Conservation (phyloP, 2,797 vertebrate genomes). For the Enteromius mattozi region DNA sequence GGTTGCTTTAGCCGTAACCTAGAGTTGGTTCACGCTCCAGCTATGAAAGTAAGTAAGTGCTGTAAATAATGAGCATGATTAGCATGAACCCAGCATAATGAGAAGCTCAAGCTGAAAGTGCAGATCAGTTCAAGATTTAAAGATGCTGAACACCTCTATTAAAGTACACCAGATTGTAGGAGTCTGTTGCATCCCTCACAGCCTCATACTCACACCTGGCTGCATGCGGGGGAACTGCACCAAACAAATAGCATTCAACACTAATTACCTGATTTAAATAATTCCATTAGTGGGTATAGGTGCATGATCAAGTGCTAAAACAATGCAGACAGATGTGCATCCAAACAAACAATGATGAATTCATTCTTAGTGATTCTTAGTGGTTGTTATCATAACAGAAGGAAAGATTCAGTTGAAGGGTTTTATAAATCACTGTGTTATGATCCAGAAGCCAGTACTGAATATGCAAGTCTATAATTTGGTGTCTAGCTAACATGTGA, state of each 20-base stretch:
- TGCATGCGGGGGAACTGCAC: not conserved
- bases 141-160: not conserved
- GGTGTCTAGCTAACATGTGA: not conserved
- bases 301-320: not conserved
- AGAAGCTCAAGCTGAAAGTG: not conserved
- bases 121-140: not conserved
- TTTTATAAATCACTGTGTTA: not conserved
- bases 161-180: not conserved
- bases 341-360: not conserved
- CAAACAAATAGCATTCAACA: not conserved
- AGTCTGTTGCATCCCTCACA: not conserved
- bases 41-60: too few relatives aligned
- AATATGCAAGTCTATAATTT: not conserved
- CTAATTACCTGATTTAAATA: constrained; percentile 9
- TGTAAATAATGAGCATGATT: too few relatives aligned
- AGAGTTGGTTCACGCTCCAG: too few relatives aligned
- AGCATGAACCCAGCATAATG: too few relatives aligned
- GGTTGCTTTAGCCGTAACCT: too few relatives aligned
- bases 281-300: not conserved
- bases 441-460: not conserved
- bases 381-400: constrained; percentile 1
- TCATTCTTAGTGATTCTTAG: not conserved
- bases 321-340: not conserved
- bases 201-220: not conserved
- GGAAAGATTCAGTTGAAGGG: not conserved